Base-by-base conservation (phyloP, 2,113 vertebrate species). In the Coryphaenoides rupestris region DNA sequence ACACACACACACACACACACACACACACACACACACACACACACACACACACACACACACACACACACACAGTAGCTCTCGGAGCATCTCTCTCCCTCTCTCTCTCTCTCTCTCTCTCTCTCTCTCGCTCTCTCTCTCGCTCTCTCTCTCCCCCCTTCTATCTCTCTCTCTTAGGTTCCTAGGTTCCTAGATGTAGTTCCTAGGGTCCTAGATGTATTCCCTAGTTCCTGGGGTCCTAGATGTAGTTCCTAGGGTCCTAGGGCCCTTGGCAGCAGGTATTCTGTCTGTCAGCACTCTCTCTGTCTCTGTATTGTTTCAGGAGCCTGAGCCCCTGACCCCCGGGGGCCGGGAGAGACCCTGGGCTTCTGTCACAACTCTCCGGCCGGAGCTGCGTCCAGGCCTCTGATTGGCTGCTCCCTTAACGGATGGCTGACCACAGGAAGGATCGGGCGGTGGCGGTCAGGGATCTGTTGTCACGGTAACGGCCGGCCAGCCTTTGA, bases 281-380 rank as follows among this genome's bases (percentile, higher is more conserved):
- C 70, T 82, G 85, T 33, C 66, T 69, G 88, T 92, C 90, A 91
- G 90, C 90, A 86, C 79, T 91, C 90, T 86, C 78, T 62, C 62
- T 74, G 46, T 80, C 73, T 89, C 89, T 90, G 90, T 91, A 83
- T 86, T 84, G 90, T 90, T 88, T 84, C 82, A 77, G 81, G 77
- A 80, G 83, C 80, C 89, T 89, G 89, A 90, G 6, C 24, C 24
- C 24, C 3, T 26, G 6, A 26, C 24, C 24, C 24, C 24, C 24
- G 3, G 3, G 24, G 24, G 24, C 24, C n/a, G n/a, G 69, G 84
- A 82, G 78, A 86, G 85, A 84, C 84, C 86, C 80, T 86, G 88
- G 74, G 80, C 85, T 84, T 88, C 82, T 91, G 89, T 92, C 89
- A 90, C 85, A 90, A 90, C 87, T 84, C 81, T 86, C 84, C 86